These are phyloP conservation scores for Pogonocherus hispidulus DNA, from an alignment of 2,888 invertebrate genomes.

Conservation along the genomic window DNA sequence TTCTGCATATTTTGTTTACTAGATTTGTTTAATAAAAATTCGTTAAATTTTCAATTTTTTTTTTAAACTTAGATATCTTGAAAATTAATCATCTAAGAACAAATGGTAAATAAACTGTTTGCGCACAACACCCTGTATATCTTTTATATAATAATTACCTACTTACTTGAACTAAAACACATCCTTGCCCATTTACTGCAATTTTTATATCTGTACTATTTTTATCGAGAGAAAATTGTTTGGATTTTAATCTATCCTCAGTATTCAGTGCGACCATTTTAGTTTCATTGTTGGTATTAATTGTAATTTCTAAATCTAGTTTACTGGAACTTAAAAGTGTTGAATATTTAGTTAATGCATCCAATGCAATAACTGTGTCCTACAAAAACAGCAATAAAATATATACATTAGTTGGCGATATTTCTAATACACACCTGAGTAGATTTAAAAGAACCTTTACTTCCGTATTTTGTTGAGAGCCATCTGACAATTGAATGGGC, in stretches of 20 bases:
- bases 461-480: conserved; percentile 78
- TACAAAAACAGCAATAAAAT: conserved; percentile 57
- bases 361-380: conserved; percentile 75
- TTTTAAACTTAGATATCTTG: too few relatives aligned
- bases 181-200: conserved; percentile 71
- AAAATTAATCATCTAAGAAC: too few relatives aligned
- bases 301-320: conserved; percentile 68
- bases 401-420: conserved; percentile 10
- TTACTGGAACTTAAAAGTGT: conserved; percentile 66
- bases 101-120: too few relatives aligned
- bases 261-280: conserved; percentile 67
- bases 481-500: conserved; percentile 78
- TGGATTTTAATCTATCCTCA: conserved; percentile 70
- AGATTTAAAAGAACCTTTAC: conserved; percentile 81
- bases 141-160: too few relatives aligned
- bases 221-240: conserved; percentile 66
- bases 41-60: too few relatives aligned
- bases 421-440: conserved; percentile 73
- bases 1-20: too few relatives aligned
- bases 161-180: conserved; percentile 72
- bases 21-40: too few relatives aligned
- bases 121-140: too few relatives aligned
- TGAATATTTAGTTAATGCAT: conserved; percentile 74
- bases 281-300: conserved; percentile 67
- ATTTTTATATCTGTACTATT: conserved; percentile 69